These are phyloP conservation scores for Microtus californicus DNA, from an alignment of 2,797 vertebrate species.

Conservation along the genomic window DNA sequence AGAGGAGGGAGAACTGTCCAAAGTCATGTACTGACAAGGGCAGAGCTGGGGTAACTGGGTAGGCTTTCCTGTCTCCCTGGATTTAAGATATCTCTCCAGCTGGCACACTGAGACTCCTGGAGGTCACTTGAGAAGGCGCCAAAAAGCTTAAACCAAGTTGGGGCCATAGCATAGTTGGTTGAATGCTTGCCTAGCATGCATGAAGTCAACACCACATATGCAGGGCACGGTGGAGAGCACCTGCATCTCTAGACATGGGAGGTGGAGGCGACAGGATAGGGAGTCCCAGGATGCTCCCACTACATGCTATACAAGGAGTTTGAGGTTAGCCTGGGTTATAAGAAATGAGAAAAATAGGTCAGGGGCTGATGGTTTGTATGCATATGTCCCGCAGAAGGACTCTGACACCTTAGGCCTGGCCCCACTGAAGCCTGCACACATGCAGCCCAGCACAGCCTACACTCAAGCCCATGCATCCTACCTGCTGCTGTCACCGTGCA, in stretches of 20 bases:
- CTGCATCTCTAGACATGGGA: not conserved
- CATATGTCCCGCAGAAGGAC: no score
- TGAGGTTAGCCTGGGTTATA: not conserved
- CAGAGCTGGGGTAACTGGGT: not conserved
- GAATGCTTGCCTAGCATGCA: not conserved
- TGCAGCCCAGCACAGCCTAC: not conserved
- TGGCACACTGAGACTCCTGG: not conserved
- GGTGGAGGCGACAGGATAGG: no score
- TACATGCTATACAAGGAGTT: not conserved
- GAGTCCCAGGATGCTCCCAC: not conserved
- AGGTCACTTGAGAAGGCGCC: not conserved
- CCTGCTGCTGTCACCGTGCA: not conserved
- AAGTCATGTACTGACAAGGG: not conserved
- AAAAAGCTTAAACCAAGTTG: not conserved
- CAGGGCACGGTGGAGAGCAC: not conserved
- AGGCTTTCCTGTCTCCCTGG: not conserved
- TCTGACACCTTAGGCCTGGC: not conserved
- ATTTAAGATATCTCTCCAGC: not conserved
- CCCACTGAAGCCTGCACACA: not conserved
- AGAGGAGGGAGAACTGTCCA: not conserved
- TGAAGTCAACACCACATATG: not conserved
- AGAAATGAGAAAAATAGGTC: not conserved
- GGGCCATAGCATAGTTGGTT: not conserved
- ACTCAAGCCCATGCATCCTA: not conserved
- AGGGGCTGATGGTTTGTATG: not conserved